Percentiles rank a stretch among this genome's conserved stretches.
Conservation (phyloP, 92 coral and sea anemone genomes). For the Virgularia gustaviana region DNA sequence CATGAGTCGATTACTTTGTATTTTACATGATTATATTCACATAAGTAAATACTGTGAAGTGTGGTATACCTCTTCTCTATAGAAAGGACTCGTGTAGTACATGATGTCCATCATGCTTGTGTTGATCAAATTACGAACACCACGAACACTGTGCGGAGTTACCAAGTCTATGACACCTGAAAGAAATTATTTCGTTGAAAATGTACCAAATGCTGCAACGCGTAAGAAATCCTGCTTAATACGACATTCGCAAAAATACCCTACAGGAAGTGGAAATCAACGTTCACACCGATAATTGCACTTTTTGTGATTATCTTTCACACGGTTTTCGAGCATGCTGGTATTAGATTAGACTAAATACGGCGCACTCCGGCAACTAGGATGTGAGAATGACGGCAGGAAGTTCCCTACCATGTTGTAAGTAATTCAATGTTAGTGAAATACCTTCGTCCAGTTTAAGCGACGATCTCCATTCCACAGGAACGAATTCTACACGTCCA, state of each 20-base stretch:
- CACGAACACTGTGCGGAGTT: conserved; percentile 80
- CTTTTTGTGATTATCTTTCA: too few species aligned
- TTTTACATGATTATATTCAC: neutral
- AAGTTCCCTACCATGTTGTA: neutral
- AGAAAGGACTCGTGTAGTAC: conserved; percentile 98
- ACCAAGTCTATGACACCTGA: conserved; percentile 81
- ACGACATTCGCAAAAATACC: too few species aligned
- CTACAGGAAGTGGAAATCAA: too few species aligned
- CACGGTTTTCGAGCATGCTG: too few species aligned
- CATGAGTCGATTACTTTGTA: neutral
- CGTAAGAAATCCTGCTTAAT: too few species aligned
- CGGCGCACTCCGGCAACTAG: too few species aligned
- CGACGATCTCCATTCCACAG: conserved; percentile 93
- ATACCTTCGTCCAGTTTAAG: conserved; percentile 97
- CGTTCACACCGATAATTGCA: too few species aligned
- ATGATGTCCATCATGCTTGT: conserved; percentile 97
- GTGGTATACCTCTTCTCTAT: conserved; percentile 79
- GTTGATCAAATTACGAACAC: conserved; percentile 80
- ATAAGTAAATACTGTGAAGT: too few species aligned
- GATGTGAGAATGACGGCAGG: too few species aligned
- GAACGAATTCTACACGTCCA: conserved; percentile 86
- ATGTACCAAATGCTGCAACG: too few species aligned
- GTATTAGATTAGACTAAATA: too few species aligned
- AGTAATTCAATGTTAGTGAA: neutral
- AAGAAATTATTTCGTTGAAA: too few species aligned